phyloP scores from a whole-genome alignment of 2,113 vertebrate genomes.

The Alexandromys fortis region DNA sequence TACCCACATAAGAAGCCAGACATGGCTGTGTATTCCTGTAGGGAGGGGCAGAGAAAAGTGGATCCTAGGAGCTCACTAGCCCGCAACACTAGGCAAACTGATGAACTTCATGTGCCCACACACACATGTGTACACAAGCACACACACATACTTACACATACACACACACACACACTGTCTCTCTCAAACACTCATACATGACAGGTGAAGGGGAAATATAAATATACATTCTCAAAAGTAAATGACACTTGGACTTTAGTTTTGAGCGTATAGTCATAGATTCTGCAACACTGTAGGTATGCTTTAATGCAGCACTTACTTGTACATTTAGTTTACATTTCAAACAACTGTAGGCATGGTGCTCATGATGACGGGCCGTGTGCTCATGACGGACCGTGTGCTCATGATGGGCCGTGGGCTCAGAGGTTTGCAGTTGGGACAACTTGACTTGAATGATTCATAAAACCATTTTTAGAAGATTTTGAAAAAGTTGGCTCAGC shows the following conservation, averaged over 20 bases:
- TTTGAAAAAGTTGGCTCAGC: neutral
- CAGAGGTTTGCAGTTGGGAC: neutral
- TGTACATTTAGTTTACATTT: slow-evolving; percentile 41
- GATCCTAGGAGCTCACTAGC: neutral
- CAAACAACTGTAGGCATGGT: neutral
- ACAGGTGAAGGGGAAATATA: too few relatives aligned
- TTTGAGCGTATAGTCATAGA: neutral
- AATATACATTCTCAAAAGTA: neutral
- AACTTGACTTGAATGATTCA: slow-evolving; percentile 25
- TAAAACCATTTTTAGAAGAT: neutral
- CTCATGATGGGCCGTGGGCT: neutral
- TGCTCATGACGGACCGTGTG: neutral
- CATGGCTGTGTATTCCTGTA: neutral
- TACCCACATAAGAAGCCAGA: neutral
- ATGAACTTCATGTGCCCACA: neutral
- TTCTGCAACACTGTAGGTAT: neutral
- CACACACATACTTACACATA: too few relatives aligned
- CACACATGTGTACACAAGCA: too few relatives aligned
- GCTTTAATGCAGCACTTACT: neutral
- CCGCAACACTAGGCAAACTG: neutral
- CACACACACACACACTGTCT: too few relatives aligned
- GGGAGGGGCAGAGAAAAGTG: neutral
- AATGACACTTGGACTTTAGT: slow-evolving; percentile 2
- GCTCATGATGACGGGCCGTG: neutral
- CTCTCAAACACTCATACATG: neutral